Percentiles rank a stretch among this genome's conserved stretches.
Conservation (phyloP, 1,140 invertebrate species). For the Eriosoma lanigerum region DNA sequence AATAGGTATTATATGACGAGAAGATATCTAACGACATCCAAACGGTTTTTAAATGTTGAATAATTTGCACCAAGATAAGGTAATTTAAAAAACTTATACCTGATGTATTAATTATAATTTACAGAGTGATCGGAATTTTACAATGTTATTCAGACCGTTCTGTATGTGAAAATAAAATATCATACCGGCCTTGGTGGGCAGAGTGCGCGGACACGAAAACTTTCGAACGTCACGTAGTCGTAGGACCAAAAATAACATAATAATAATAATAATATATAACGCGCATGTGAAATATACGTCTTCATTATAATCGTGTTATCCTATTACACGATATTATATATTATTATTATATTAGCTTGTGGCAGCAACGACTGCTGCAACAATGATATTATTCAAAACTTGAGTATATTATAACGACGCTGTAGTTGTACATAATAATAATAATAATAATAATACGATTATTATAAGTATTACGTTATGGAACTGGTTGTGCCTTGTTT, state of each 20-base stretch:
- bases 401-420: not conserved
- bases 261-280: not conserved
- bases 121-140: too few species aligned
- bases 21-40: too few species aligned
- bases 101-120: too few species aligned
- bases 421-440: not conserved
- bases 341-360: not conserved
- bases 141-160: too few species aligned
- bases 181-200: too few species aligned
- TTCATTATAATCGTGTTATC: slow-evolving; percentile 36
- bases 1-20: too few species aligned
- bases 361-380: not conserved
- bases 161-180: too few species aligned
- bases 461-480: not conserved
- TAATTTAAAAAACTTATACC: too few species aligned
- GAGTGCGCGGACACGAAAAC: not conserved
- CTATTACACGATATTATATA: slow-evolving; percentile 14
- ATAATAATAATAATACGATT: too few species aligned
- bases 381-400: slow-evolving; percentile 27
- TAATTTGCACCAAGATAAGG: too few species aligned
- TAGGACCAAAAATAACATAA: slow-evolving; percentile 18
- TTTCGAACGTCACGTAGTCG: slow-evolving; percentile 29
- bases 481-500: slow-evolving; percentile 2
- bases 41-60: too few species aligned
- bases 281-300: slow-evolving; percentile 3